Evolutionary conservation across 2,888 invertebrate genomes (phyloP), one percentile per base, ranked within the genome.

Genomic region (Pteria penguin): DNA sequence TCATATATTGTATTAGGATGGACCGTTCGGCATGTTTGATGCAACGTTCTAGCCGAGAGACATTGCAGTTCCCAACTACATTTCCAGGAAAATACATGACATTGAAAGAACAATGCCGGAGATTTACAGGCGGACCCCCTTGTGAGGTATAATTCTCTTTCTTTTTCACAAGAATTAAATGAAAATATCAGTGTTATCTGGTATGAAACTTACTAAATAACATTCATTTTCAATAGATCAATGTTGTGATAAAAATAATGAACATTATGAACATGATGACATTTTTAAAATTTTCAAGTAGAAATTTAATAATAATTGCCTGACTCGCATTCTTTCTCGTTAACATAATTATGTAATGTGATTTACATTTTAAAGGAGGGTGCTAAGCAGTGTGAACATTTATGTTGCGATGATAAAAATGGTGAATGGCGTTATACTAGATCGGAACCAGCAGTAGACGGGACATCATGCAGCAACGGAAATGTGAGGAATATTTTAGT

Each of bases 371-470:
- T n/a, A 4, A 29, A 86, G 86, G 75, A 84, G 22, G 84, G 86
- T 8, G 82, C 84, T 11, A 84, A 85, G 27, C 86, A 87, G 75
- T 88, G 88, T 76, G 84, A 85, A 70, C 84, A 85, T 70, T 72
- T 88, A 62, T 88, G 88, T 52, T 88, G 88, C 79, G 87, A 88
- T 76, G 86, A 86, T 58, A 80, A 84, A 11, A 84, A 85, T 22
- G 83, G 86, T n/a, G 83, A 86, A 63, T 86, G 86, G 83, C 76
- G 86, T 55, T 86, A 87, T 52, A 84, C 86, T 11, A 68, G 88
- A 62, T 86, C 85, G 4, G 85, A 87, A 70, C 88, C 88, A 31
- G 87, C 88, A 1, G 88, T 87, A 11, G 87, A 88, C 33, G 88
- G 88, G 14, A 87, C 87, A 11, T 55, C 78, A 1, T 88, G 88